Percentiles rank a stretch among this genome's conserved stretches.
Evolutionary conservation across 2,113 vertebrate genomes (phyloP).

Genomic region (Clarias batrachus): DNA sequence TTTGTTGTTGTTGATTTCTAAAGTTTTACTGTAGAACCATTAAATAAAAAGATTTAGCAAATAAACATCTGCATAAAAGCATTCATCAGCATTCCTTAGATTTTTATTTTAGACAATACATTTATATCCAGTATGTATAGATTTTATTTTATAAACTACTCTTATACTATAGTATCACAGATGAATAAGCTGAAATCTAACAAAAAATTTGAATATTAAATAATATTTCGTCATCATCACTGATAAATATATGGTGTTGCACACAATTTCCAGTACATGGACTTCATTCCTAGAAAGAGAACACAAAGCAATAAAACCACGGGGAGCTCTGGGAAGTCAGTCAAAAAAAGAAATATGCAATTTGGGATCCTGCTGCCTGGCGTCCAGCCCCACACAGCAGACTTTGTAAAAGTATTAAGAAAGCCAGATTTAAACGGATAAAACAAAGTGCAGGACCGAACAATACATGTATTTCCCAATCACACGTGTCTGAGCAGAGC

Average conservation of each 20-base stretch:
- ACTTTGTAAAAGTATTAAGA: slow-evolving; percentile 36
- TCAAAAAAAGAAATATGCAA: slow-evolving; percentile 44
- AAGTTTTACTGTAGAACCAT: neutral
- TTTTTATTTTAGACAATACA: neutral
- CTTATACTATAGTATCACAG: neutral
- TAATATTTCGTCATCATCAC: neutral
- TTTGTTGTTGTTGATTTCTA: neutral
- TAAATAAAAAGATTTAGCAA: neutral
- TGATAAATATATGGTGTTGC: neutral
- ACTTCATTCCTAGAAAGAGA: slow-evolving; percentile 50
- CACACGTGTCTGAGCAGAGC: neutral
- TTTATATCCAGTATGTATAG: neutral
- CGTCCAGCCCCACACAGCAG: slow-evolving; percentile 23
- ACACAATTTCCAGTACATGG: slow-evolving; percentile 20
- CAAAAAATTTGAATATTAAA: neutral
- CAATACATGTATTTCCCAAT: slow-evolving; percentile 37
- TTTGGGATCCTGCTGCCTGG: slow-evolving; percentile 39
- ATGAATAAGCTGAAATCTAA: neutral
- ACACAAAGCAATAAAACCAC: slow-evolving; percentile 42
- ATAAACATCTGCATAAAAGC: neutral
- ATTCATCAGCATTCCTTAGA: neutral
- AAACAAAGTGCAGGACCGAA: slow-evolving; percentile 28
- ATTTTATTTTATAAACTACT: neutral
- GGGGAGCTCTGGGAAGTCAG: slow-evolving; percentile 48
- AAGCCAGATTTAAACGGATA: slow-evolving; percentile 29